Percentiles rank a stretch among this genome's conserved stretches.
Conservation (phyloP, 2,113 vertebrate species). For the Bufo gargarizans region DNA sequence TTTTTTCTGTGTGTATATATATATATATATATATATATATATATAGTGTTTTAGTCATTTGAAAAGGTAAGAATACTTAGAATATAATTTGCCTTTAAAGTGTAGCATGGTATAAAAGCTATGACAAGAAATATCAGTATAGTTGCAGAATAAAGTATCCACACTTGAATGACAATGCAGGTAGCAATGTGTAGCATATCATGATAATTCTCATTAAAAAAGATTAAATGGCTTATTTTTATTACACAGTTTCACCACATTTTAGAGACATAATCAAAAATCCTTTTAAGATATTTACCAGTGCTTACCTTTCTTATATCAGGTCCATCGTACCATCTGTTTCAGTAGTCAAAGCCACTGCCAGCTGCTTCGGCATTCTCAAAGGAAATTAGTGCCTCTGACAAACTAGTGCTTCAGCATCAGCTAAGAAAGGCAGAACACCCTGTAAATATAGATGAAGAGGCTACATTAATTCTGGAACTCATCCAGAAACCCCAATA, state of each 20-base stretch:
- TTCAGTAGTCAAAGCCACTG: constrained; percentile 30
- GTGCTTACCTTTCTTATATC: constrained; percentile 45
- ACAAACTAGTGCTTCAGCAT: constrained; percentile 44
- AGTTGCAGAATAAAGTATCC: background rate
- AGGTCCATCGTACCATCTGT: constrained; percentile 49
- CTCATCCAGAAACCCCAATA: constrained; percentile 33
- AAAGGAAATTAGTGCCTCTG: constrained; percentile 45
- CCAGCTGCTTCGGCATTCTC: constrained; percentile 54
- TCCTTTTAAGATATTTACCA: constrained; percentile 42
- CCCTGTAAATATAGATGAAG: constrained; percentile 41
- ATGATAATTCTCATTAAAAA: constrained; percentile 7
- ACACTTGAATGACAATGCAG: background rate
- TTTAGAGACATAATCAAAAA: constrained; percentile 41
- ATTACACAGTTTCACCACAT: constrained; percentile 1
- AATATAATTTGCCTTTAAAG: no score
- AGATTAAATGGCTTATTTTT: constrained; percentile 31
- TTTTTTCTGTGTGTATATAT: no score
- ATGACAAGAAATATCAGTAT: background rate
- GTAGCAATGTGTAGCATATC: background rate
- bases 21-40: no score
- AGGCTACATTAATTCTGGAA: constrained; percentile 46
- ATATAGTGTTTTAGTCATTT: no score
- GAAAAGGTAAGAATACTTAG: no score
- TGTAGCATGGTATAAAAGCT: no score
- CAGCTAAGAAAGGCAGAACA: constrained; percentile 25